A percentile compares a stretch with the other conserved stretches of the same genome.
Evolutionary conservation across 2,113 vertebrate genomes (phyloP).

Genomic region (Heterochromis multidens): DNA sequence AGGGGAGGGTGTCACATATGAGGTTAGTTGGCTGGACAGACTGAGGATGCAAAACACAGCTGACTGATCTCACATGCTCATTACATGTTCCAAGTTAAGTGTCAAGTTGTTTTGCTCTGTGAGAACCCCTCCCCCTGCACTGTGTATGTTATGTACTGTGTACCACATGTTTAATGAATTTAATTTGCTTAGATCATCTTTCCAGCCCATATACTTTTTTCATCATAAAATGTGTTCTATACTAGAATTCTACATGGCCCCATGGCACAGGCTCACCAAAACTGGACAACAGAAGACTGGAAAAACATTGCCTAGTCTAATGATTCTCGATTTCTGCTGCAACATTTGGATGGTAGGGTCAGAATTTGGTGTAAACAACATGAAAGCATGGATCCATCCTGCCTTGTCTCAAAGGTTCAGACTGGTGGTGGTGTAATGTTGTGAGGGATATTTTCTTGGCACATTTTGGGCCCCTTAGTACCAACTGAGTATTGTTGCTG

Average conservation of each 20-base stretch:
- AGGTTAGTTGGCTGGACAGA: constrained; percentile 25
- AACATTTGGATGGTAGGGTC: background rate
- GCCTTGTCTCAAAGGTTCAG: background rate
- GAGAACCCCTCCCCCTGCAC: background rate
- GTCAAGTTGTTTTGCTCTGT: background rate
- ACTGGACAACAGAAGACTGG: background rate
- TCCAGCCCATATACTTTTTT: background rate
- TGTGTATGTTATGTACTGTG: background rate
- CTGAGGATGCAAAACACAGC: constrained; percentile 26
- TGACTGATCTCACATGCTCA: constrained; percentile 53
- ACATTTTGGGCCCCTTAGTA: too few species aligned
- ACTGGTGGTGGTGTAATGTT: background rate
- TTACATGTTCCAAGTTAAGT: background rate
- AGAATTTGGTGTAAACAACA: background rate
- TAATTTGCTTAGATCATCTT: background rate
- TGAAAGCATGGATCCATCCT: background rate
- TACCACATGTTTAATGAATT: background rate
- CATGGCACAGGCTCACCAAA: background rate
- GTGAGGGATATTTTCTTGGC: background rate
- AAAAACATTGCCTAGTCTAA: background rate
- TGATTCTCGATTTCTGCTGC: background rate
- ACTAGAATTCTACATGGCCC: background rate
- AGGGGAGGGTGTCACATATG: constrained; percentile 33
- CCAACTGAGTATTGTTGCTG: too few species aligned
- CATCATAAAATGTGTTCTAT: background rate